A percentile compares a stretch with the other conserved stretches of the same genome.
Conservation (phyloP, 2,888 invertebrate species). For the Agrenia bidenticulata region DNA sequence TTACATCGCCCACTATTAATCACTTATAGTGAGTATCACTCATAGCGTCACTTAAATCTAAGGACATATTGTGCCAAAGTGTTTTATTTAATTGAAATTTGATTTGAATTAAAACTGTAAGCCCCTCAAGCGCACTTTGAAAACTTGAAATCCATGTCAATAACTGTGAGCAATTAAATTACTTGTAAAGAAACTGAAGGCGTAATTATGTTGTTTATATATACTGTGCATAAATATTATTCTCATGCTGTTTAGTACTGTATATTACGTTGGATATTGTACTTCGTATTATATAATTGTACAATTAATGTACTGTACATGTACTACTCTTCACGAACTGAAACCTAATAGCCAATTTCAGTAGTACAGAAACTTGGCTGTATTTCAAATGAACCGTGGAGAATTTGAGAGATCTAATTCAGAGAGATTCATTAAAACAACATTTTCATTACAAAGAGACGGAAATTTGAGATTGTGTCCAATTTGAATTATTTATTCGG, state of each 20-base stretch:
- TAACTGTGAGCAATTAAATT: slow-evolving; percentile 8
- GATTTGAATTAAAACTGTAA: too few species aligned
- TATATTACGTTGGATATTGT: not conserved
- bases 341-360: not conserved
- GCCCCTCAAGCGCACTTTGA: too few species aligned
- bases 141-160: slow-evolving; percentile 3
- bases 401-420: not conserved
- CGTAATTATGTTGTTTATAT: too few species aligned
- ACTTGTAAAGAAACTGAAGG: not conserved
- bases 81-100: too few species aligned
- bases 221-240: not conserved
- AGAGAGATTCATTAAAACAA: slow-evolving; percentile 6
- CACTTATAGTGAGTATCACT: not conserved
- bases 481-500: too few species aligned
- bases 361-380: too few species aligned
- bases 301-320: not conserved
- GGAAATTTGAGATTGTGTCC: not conserved
- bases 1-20: slow-evolving; percentile 6
- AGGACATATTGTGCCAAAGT: too few species aligned
- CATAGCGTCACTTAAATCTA: too few species aligned
- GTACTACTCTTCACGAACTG: not conserved
- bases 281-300: not conserved
- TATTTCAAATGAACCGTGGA: too few species aligned
- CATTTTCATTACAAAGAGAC: slow-evolving; percentile 4
- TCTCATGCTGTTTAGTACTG: not conserved